Percentiles rank a stretch among this genome's conserved stretches.
Conservation (phyloP, 92 coral and sea anemone species). For the Anthopleura xanthogrammica region DNA sequence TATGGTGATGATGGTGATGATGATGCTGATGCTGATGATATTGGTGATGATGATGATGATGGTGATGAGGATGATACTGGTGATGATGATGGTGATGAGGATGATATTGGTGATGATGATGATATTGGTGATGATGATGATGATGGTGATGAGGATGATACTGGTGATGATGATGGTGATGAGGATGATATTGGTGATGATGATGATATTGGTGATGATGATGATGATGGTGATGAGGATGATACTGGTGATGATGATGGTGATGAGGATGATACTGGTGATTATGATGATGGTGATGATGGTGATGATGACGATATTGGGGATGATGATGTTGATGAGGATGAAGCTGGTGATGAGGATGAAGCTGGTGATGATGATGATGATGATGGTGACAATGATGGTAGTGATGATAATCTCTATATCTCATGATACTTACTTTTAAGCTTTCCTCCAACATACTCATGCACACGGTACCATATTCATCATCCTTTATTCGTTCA, state of each 20-base stretch:
- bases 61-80: neutral
- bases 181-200: too few relatives aligned
- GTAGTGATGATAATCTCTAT: neutral
- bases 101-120: neutral
- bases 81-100: neutral
- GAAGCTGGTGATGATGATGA: neutral
- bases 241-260: too few relatives aligned
- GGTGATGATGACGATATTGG: too few relatives aligned
- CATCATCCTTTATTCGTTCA: slow-evolving; percentile 67
- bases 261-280: too few relatives aligned
- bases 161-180: too few relatives aligned
- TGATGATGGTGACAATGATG: neutral
- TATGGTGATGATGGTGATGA: neutral
- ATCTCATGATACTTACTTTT: slow-evolving; percentile 34
- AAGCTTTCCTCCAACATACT: slow-evolving; percentile 56
- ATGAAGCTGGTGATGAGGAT: neutral
- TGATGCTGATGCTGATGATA: neutral
- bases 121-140: neutral
- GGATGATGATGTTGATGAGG: too few relatives aligned
- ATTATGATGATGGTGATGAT: too few relatives aligned
- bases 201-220: neutral
- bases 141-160: neutral
- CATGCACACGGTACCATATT: slow-evolving; percentile 72
- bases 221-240: too few relatives aligned
- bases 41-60: neutral